Evolutionary conservation across 37 sponge, comb jelly and placozoan genomes (phyloP).

Genomic region (Theonella swinhoei): DNA sequence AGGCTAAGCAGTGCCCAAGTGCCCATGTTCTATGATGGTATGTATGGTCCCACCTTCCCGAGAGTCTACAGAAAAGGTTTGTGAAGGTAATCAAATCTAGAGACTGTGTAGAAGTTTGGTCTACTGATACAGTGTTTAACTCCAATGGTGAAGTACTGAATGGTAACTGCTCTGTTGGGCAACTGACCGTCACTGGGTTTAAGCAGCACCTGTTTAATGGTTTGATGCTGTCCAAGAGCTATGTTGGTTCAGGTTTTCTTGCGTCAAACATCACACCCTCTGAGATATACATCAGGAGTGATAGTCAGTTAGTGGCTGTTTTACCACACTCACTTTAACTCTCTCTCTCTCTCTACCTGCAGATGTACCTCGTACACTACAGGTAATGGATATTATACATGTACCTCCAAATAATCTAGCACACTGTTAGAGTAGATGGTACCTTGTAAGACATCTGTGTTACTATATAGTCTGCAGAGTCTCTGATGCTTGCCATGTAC

Average conservation of each 20-base stretch:
- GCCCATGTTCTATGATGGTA: slow-evolving; percentile 20
- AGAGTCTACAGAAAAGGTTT: slow-evolving; percentile 42
- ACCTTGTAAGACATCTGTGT: too few species aligned
- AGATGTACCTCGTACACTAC: slow-evolving; percentile 34
- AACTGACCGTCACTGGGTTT: slow-evolving; percentile 54
- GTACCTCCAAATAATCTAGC: too few species aligned
- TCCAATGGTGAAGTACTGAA: slow-evolving; percentile 6
- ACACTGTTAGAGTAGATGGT: too few species aligned
- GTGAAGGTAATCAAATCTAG: background rate
- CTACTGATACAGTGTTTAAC: slow-evolving; percentile 10
- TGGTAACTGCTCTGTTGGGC: slow-evolving; percentile 50
- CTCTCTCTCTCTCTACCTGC: background rate
- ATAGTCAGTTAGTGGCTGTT: slow-evolving; percentile 1
- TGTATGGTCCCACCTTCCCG: slow-evolving; percentile 29
- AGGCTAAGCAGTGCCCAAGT: slow-evolving; percentile 26
- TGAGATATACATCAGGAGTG: slow-evolving; percentile 45
- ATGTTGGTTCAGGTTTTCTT: slow-evolving; percentile 43
- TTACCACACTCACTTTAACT: background rate
- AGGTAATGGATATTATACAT: background rate
- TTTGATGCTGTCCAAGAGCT: slow-evolving; percentile 3
- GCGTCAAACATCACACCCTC: background rate
- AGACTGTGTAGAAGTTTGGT: background rate
- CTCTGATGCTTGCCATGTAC: slow-evolving; percentile 46
- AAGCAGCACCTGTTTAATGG: slow-evolving; percentile 43
- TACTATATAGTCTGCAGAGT: slow-evolving; percentile 58